Evolutionary conservation across 2,113 vertebrate species (phyloP).

Genomic region (Columba livia): DNA sequence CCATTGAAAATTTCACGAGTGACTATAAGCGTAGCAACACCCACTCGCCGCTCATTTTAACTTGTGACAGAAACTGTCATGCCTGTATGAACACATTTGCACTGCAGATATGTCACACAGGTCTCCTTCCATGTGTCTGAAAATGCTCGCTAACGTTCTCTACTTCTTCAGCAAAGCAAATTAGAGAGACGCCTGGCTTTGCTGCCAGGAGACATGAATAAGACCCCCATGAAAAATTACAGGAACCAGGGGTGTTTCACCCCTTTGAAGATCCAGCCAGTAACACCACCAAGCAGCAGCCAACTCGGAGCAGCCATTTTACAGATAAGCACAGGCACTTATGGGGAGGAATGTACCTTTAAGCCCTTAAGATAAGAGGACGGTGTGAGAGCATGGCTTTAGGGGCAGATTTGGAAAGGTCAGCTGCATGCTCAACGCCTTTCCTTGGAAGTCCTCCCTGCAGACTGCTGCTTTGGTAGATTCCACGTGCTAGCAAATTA

Average conservation of each 20-base stretch:
- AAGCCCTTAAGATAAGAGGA: neutral
- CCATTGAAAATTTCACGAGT: conserved; percentile 65
- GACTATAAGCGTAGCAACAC: conserved; percentile 56
- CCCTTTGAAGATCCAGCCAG: conserved; percentile 36
- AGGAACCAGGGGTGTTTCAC: neutral
- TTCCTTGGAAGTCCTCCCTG: neutral
- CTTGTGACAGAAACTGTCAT: conserved; percentile 70
- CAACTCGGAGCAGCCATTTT: neutral
- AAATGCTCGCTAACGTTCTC: neutral
- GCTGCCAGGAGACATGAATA: conserved; percentile 1
- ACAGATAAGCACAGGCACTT: neutral
- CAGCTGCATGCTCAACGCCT: neutral
- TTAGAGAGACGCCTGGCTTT: neutral
- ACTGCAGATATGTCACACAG: conserved; percentile 52
- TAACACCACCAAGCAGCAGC: neutral
- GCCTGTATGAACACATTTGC: conserved; percentile 63
- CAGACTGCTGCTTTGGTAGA: neutral
- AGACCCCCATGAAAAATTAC: neutral
- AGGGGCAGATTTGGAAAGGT: conserved; percentile 2
- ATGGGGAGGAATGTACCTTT: neutral
- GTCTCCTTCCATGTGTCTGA: conserved; percentile 52
- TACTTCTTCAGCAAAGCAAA: neutral
- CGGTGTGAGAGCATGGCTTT: neutral
- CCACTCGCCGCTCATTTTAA: conserved; percentile 60
- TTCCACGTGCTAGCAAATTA: neutral